phyloP scores from a whole-genome alignment of 2,888 invertebrate species.

The Invenusta paracnida region DNA sequence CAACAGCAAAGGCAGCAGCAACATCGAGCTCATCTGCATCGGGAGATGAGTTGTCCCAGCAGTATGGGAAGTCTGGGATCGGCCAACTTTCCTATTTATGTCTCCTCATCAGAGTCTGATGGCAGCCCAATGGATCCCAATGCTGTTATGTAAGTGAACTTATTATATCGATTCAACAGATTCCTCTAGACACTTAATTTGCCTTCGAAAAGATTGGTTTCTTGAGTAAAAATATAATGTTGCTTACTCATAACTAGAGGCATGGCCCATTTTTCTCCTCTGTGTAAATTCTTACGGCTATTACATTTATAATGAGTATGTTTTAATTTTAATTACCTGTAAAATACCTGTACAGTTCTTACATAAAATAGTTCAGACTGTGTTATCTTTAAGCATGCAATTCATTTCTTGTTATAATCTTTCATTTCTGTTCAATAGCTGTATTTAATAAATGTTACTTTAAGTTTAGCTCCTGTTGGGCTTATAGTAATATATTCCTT shows the following conservation, averaged over 20 bases:
- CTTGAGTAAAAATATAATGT: too few relatives aligned
- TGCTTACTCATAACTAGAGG: too few relatives aligned
- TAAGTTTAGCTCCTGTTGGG: background rate
- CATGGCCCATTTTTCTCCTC: too few relatives aligned
- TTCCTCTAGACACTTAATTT: too few relatives aligned
- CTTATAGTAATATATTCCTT: too few relatives aligned
- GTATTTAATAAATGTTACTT: background rate
- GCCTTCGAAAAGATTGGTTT: too few relatives aligned
- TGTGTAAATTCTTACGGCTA: too few relatives aligned
- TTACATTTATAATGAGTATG: too few relatives aligned
- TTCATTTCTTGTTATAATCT: background rate
- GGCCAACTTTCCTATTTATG: slow-evolving; percentile 1
- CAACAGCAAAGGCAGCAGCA: background rate
- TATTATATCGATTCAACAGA: too few relatives aligned
- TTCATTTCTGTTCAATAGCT: background rate
- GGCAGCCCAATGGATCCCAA: slow-evolving; percentile 3
- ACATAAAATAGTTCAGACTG: background rate
- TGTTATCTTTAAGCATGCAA: background rate
- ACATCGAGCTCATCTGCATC: background rate
- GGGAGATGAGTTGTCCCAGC: slow-evolving; percentile 21
- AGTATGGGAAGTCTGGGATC: background rate
- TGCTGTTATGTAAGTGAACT: background rate
- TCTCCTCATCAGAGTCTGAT: background rate
- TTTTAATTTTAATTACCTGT: too few relatives aligned
- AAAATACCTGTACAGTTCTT: background rate